These are phyloP conservation scores for Athrips mouffetella DNA, from an alignment of 2,888 invertebrate genomes.

Conservation along the genomic window DNA sequence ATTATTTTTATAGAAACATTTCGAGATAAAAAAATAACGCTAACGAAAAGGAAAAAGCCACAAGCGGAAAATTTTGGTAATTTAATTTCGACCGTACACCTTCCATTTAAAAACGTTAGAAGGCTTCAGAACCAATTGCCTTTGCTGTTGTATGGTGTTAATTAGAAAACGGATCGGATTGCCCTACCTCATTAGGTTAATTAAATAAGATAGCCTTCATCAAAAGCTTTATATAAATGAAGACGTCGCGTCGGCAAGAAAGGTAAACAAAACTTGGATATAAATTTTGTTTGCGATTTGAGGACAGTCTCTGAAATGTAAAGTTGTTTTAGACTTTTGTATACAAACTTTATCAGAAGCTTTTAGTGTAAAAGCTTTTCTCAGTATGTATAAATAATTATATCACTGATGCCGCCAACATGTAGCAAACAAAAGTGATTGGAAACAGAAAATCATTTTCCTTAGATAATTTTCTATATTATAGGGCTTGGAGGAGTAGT, in stretches of 20 bases:
- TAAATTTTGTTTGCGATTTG: conserved; percentile 16
- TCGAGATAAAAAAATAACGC: no score
- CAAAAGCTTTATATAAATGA: conserved; percentile 44
- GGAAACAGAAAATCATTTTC: no score
- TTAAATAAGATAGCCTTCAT: conserved; percentile 61
- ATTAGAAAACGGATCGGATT: conserved; percentile 57
- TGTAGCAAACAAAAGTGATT: no score
- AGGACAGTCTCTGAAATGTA: conserved; percentile 29
- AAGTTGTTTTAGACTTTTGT: conserved; percentile 16
- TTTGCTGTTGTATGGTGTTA: conserved; percentile 41
- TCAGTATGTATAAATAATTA: no score
- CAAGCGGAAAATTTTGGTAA: no score
- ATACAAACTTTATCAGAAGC: neutral
- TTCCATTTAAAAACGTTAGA: conserved; percentile 2
- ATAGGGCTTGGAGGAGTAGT: no score
- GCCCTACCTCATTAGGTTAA: conserved; percentile 60
- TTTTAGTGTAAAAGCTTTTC: conserved; percentile 4
- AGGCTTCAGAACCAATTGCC: conserved; percentile 26
- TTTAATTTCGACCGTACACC: no score
- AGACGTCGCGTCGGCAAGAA: conserved; percentile 34
- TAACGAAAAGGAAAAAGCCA: no score
- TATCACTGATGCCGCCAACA: no score
- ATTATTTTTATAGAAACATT: no score
- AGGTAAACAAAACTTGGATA: neutral
- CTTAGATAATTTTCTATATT: no score